Evolutionary conservation across 2,888 invertebrate species (phyloP).

Genomic region (Tillus elongatus): DNA sequence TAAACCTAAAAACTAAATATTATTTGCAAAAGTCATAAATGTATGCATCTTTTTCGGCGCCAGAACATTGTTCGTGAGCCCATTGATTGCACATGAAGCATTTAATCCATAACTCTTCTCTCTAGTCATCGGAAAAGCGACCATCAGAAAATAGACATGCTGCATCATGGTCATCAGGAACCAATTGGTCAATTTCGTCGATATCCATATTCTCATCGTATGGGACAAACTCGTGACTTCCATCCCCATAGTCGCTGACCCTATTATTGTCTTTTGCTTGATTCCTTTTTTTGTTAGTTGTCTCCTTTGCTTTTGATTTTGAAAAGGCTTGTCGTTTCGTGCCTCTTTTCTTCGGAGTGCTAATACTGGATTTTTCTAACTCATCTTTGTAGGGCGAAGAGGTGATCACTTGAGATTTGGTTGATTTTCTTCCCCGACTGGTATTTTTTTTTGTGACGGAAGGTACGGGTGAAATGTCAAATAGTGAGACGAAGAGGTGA

Average conservation of each 20-base stretch:
- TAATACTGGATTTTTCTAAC: no score
- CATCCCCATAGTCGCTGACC: constrained; percentile 7
- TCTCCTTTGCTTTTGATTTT: no score
- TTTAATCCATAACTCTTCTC: constrained; percentile 15
- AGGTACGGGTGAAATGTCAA: no score
- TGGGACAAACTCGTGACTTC: no score
- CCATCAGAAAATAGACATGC: constrained; percentile 16
- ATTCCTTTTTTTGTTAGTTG: no score
- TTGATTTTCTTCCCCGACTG: no score
- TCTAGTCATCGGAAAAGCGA: constrained; percentile 15
- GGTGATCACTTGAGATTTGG: constrained; percentile 4
- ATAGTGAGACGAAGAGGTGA: no score
- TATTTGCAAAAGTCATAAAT: constrained; percentile 19
- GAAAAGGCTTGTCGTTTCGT: constrained; percentile 5
- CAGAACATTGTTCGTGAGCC: constrained; percentile 18
- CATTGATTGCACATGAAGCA: constrained; percentile 17
- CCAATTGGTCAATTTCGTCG: constrained; percentile 9
- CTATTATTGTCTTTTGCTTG: constrained; percentile 4
- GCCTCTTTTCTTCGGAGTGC: constrained; percentile 3
- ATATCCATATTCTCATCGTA: constrained; percentile 8
- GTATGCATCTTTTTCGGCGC: no score
- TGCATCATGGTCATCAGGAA: constrained; percentile 15
- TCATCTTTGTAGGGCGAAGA: constrained; percentile 1
- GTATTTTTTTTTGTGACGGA: no score
- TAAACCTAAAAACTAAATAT: no score